phyloP scores from a whole-genome alignment of 2,113 vertebrate species.

The Tamias sibiricus region DNA sequence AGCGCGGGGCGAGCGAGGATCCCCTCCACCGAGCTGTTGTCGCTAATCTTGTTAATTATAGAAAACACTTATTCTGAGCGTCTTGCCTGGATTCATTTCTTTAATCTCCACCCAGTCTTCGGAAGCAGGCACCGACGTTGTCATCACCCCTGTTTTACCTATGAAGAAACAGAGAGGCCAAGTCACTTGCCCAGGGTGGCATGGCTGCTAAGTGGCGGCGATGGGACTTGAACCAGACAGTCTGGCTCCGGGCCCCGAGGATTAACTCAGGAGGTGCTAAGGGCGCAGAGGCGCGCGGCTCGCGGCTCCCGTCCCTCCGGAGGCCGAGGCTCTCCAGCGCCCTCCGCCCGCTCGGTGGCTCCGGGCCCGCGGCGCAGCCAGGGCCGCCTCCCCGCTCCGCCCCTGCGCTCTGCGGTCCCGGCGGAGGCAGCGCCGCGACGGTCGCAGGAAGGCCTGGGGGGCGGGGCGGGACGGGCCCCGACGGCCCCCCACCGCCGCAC shows the following conservation, averaged over 20 bases:
- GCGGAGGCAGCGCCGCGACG: too few relatives aligned
- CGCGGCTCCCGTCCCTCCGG: too few relatives aligned
- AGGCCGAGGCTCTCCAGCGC: too few relatives aligned
- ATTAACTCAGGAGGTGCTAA: not conserved
- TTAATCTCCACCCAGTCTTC: not conserved
- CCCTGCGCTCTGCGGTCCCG: rapidly evolving
- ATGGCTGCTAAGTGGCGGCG: not conserved
- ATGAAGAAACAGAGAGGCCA: not conserved
- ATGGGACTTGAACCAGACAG: slow-evolving; percentile 42
- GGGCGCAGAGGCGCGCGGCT: not conserved
- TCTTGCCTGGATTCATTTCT: not conserved
- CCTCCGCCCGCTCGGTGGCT: not conserved
- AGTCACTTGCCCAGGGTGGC: not conserved
- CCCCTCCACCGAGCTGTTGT: too few relatives aligned
- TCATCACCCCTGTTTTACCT: not conserved
- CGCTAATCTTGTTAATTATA: not conserved
- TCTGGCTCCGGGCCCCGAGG: not conserved
- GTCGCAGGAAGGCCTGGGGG: too few relatives aligned
- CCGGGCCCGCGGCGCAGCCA: rapidly evolving
- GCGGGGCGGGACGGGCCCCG: not conserved
- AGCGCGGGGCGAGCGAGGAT: not conserved
- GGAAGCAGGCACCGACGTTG: rapidly evolving
- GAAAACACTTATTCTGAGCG: not conserved
- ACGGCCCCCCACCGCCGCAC: not conserved
- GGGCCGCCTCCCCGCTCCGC: not conserved